These are phyloP conservation scores for Tetraodon nigroviridis DNA, from an alignment of 2,113 vertebrate species.

Conservation along the genomic window DNA sequence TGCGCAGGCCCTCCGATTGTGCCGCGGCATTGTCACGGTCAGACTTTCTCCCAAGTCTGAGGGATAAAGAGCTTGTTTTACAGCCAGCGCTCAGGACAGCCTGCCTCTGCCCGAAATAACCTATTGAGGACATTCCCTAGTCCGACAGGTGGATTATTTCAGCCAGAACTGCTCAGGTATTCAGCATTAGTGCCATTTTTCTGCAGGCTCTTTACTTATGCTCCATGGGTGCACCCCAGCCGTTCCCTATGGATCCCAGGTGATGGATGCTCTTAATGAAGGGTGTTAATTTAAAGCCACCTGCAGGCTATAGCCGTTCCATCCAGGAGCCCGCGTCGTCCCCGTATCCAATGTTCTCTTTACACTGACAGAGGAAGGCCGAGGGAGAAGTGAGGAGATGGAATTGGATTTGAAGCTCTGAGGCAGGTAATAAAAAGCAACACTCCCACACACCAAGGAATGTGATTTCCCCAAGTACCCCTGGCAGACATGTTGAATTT, in stretches of 20 bases:
- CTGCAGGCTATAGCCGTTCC: constrained; percentile 61
- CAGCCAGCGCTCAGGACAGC: constrained; percentile 22
- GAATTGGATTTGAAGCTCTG: constrained; percentile 77
- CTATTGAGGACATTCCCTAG: constrained; percentile 15
- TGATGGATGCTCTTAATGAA: constrained; percentile 70
- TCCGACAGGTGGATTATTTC: constrained; percentile 38
- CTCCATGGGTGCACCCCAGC: constrained; percentile 32
- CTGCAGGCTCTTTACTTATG: constrained; percentile 27
- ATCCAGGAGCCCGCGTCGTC: constrained; percentile 48
- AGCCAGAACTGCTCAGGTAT: constrained; percentile 24
- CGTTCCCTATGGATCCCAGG: constrained; percentile 49
- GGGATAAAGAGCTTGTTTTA: constrained; percentile 13
- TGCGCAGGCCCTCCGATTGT: constrained; percentile 43
- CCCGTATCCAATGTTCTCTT: constrained; percentile 63
- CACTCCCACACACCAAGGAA: constrained; percentile 75
- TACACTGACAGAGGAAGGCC: constrained; percentile 58
- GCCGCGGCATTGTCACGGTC: constrained; percentile 31
- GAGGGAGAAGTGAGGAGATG: constrained; percentile 67
- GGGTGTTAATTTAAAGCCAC: constrained; percentile 72
- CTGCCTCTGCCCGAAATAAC: constrained; percentile 25
- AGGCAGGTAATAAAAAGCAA: constrained; percentile 76
- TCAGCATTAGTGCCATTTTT: constrained; percentile 36
- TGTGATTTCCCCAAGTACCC: constrained; percentile 76
- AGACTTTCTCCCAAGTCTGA: constrained; percentile 15
- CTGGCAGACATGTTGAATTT: constrained; percentile 74